phyloP scores from a whole-genome alignment of 2,113 vertebrate species.

The sheep (Ovis aries) region DNA sequence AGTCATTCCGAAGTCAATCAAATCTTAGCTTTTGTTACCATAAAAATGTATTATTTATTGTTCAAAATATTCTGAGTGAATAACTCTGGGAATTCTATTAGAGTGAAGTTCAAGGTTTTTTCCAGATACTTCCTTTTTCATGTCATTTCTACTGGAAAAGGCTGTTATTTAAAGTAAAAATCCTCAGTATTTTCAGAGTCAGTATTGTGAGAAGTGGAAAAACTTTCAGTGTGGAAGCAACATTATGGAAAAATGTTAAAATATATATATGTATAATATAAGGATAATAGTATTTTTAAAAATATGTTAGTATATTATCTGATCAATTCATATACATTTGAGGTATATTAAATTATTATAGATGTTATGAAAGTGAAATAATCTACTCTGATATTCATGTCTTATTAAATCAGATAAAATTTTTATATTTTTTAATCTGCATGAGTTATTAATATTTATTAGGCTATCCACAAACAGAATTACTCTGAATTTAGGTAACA shows the following conservation, averaged over 20 bases:
- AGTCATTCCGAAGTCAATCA: not conserved
- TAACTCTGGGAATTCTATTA: not conserved
- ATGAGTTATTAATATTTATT: conserved; percentile 31
- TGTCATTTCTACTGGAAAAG: not conserved
- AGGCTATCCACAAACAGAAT: not conserved
- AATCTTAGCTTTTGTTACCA: not conserved
- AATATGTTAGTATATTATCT: not conserved
- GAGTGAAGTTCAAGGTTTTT: not conserved
- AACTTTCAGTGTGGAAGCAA: not conserved
- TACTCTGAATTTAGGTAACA: not conserved
- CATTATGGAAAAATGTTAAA: not conserved
- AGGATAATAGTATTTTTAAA: not conserved
- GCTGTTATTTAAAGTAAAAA: not conserved
- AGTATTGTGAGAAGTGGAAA: not conserved
- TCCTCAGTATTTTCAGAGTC: not conserved
- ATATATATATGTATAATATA: not conserved
- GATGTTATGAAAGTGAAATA: not conserved
- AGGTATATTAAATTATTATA: not conserved
- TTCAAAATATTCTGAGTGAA: not conserved
- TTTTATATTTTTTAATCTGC: not conserved
- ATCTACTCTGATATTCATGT: not conserved
- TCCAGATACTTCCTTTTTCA: not conserved
- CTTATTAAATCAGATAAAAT: conserved; percentile 1
- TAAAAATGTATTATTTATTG: not conserved
- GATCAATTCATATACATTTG: not conserved